phyloP scores from a whole-genome alignment of 2,888 invertebrate species.

The Lepidocyrtinus sp. region DNA sequence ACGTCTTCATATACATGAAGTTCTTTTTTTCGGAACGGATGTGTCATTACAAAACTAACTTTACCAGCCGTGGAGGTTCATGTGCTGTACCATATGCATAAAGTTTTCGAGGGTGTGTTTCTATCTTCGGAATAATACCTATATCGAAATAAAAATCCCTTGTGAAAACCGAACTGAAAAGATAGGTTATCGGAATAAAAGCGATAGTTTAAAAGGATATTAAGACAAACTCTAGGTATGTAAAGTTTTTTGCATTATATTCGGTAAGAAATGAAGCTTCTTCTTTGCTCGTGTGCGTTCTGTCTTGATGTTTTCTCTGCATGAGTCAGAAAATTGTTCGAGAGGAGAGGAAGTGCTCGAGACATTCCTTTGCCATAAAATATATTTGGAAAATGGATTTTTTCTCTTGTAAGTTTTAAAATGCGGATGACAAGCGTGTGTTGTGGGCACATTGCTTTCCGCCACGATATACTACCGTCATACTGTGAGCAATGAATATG shows the following conservation, averaged over 20 bases:
- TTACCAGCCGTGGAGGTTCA: neutral
- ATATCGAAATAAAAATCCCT: too few species aligned
- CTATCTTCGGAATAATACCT: neutral
- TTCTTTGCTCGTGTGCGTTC: constrained; percentile 20
- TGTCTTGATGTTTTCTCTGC: neutral
- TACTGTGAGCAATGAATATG: neutral
- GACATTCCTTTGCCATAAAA: neutral
- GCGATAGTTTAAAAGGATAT: constrained; percentile 45
- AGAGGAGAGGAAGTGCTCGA: neutral
- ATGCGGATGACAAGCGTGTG: constrained; percentile 41
- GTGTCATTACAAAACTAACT: neutral
- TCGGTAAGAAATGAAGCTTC: constrained; percentile 25
- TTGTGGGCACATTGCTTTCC: neutral
- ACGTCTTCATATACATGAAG: neutral
- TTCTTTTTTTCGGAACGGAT: neutral
- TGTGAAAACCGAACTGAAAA: neutral
- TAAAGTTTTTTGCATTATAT: constrained; percentile 42
- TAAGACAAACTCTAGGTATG: constrained; percentile 53
- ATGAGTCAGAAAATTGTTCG: neutral
- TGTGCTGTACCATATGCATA: neutral
- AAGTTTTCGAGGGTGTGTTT: neutral
- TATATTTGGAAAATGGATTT: constrained; percentile 43
- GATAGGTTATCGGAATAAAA: neutral
- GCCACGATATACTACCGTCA: neutral
- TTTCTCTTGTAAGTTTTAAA: neutral